phyloP scores from a whole-genome alignment of 2,113 vertebrate species.

The Nibea coibor region DNA sequence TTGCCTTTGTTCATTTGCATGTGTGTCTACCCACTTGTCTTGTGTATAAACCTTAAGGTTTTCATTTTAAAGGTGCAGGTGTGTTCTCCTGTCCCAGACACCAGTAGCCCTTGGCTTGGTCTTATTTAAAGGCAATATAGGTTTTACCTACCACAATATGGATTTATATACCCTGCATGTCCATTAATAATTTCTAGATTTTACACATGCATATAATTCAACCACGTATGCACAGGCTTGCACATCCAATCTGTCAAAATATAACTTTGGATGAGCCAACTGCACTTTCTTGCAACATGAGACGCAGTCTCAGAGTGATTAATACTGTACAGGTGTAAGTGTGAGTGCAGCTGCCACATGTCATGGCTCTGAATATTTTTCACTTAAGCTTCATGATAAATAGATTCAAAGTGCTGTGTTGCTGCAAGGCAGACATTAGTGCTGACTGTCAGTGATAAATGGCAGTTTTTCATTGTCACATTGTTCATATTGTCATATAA shows the following conservation, averaged over 20 bases:
- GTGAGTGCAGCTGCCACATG: not conserved
- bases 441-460: conserved; percentile 26
- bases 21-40: not conserved
- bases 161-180: not conserved
- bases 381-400: conserved; percentile 27
- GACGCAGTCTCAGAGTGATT: not conserved
- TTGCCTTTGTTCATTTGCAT: not conserved
- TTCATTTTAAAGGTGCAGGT: not conserved
- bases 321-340: conserved; percentile 17
- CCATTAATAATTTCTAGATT: not conserved
- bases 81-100: not conserved
- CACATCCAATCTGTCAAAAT: not conserved
- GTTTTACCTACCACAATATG: not conserved
- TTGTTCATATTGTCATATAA: too few relatives aligned
- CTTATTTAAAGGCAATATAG: not conserved
- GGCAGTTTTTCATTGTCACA: not conserved
- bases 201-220: not conserved
- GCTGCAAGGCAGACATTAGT: conserved; percentile 15
- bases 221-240: not conserved
- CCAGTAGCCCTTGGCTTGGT: not conserved
- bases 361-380: conserved; percentile 30
- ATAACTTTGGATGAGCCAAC: not conserved
- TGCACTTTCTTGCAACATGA: conserved; percentile 15
- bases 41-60: not conserved
- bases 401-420: conserved; percentile 37